phyloP scores from a whole-genome alignment of 2,888 invertebrate species.

The Sinohyriopsis cumingii region DNA sequence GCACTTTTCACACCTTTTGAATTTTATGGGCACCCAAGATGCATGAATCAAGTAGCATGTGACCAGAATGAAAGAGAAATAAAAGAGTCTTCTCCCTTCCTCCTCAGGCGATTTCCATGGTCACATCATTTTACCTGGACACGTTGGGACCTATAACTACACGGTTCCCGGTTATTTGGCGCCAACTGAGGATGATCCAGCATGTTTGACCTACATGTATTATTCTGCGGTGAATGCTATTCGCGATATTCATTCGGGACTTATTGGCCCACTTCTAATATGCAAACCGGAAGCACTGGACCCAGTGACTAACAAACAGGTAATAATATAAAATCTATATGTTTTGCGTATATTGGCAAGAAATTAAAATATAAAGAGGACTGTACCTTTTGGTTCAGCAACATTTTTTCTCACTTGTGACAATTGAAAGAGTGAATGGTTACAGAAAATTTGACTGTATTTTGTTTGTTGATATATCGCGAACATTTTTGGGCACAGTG shows the following conservation, averaged over 20 bases:
- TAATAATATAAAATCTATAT: background rate
- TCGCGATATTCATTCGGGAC: constrained; percentile 16
- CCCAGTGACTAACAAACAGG: constrained; percentile 5
- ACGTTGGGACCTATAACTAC: background rate
- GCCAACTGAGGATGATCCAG: background rate
- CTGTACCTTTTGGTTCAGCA: too few relatives aligned
- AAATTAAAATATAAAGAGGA: too few relatives aligned
- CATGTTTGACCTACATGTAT: constrained; percentile 5
- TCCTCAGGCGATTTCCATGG: background rate
- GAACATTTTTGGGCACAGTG: too few relatives aligned
- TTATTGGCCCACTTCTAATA: constrained; percentile 17
- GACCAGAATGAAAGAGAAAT: too few relatives aligned
- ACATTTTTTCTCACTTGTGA: too few relatives aligned
- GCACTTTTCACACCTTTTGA: too few relatives aligned
- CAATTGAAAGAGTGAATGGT: too few relatives aligned
- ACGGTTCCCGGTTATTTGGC: background rate
- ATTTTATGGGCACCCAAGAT: too few relatives aligned
- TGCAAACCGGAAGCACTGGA: constrained; percentile 10
- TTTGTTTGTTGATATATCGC: too few relatives aligned
- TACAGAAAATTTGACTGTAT: too few relatives aligned
- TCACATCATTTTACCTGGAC: background rate
- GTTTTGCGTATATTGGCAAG: background rate
- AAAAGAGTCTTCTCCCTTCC: too few relatives aligned
- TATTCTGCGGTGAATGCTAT: constrained; percentile 3
- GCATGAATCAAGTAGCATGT: too few relatives aligned